phyloP scores from a whole-genome alignment of 1,140 invertebrate genomes.

The Pinna nobilis region DNA sequence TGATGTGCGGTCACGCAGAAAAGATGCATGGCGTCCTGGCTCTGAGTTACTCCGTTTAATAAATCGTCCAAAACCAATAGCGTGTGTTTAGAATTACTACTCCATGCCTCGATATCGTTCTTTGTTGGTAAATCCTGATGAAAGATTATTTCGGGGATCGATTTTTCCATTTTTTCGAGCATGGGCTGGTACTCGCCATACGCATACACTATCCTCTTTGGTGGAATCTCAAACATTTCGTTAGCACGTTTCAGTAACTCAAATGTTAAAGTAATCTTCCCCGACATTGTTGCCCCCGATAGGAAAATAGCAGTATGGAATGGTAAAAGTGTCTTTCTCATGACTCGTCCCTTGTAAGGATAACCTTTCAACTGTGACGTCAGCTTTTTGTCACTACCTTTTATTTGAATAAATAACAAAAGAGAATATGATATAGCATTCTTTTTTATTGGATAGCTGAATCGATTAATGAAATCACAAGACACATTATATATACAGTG shows the following conservation, averaged over 20 bases:
- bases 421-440: conserved; percentile 1
- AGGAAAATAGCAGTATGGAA: conserved; percentile 15
- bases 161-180: conserved; percentile 29
- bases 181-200: conserved; percentile 21
- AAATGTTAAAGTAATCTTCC: conserved; percentile 15
- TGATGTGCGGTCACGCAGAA: conserved; percentile 32
- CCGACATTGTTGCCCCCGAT: conserved; percentile 20
- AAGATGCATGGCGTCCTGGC: conserved; percentile 16
- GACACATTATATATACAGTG: conserved; percentile 8
- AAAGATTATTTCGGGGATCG: conserved; percentile 9
- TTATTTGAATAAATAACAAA: background rate
- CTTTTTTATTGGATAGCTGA: background rate
- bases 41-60: conserved; percentile 16
- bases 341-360: background rate
- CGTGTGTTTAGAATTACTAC: conserved; percentile 5
- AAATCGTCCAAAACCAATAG: conserved; percentile 36
- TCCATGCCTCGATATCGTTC: conserved; percentile 19
- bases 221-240: conserved; percentile 17
- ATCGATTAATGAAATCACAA: background rate
- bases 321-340: conserved; percentile 18
- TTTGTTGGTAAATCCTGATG: conserved; percentile 20
- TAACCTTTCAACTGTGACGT: conserved; percentile 4
- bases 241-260: background rate
- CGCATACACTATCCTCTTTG: conserved; percentile 20
- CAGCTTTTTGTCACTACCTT: background rate